phyloP scores from a whole-genome alignment of 2,113 vertebrate species.

The Albula goreensis region DNA sequence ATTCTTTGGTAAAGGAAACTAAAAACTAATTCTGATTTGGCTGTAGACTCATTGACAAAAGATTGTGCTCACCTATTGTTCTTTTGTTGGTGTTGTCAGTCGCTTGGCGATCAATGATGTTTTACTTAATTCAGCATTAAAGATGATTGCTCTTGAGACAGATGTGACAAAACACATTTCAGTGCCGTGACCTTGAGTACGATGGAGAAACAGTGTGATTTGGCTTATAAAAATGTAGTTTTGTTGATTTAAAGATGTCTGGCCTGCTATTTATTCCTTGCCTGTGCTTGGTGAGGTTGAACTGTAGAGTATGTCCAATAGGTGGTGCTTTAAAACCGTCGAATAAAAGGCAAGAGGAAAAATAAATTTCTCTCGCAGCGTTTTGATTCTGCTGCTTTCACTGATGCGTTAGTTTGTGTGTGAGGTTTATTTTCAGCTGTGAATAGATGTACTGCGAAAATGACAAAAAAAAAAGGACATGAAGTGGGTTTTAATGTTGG shows the following conservation, averaged over 20 bases:
- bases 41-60: background rate
- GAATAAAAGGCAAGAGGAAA: background rate
- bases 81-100: background rate
- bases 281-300: background rate
- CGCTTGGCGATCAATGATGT: background rate
- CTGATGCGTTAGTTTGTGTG: background rate
- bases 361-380: slow-evolving; percentile 11
- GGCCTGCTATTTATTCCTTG: background rate
- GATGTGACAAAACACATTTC: background rate
- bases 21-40: background rate
- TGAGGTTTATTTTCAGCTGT: slow-evolving; percentile 10
- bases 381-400: slow-evolving; percentile 22
- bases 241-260: background rate
- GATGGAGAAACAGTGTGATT: background rate
- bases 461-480: background rate
- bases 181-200: background rate
- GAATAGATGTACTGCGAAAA: slow-evolving; percentile 14
- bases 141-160: background rate
- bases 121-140: background rate
- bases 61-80: background rate
- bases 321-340: slow-evolving; percentile 55
- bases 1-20: background rate
- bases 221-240: slow-evolving; percentile 1
- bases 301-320: slow-evolving; percentile 45
- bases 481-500: slow-evolving; percentile 29